Conservation (phyloP, 2,113 vertebrate genomes). For the Piaya cayana region DNA sequence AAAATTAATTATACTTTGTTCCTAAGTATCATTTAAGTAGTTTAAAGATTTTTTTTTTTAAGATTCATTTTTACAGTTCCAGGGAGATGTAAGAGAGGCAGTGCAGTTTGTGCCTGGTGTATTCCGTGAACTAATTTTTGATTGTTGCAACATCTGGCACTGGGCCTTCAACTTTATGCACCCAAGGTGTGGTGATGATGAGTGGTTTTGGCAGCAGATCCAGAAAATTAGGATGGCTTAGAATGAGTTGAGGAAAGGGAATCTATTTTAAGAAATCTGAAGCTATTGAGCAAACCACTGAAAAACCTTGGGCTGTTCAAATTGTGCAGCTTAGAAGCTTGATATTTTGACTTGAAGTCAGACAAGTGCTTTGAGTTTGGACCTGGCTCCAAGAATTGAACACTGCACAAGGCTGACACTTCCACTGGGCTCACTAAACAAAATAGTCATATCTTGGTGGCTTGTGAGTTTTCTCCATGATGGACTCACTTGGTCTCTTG, state of each 20-base stretch:
- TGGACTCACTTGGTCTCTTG: neutral
- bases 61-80: neutral
- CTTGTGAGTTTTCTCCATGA: neutral
- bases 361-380: neutral
- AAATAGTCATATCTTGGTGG: accelerated
- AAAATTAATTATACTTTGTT: neutral
- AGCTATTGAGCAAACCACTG: neutral
- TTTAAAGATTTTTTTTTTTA: neutral
- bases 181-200: constrained; percentile 28
- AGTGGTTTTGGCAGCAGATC: neutral
- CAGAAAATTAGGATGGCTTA: neutral
- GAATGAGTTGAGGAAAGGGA: neutral
- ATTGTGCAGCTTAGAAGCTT: neutral
- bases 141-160: neutral
- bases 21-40: neutral
- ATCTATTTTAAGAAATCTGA: neutral
- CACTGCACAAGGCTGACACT: accelerated
- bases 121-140: neutral
- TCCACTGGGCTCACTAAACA: neutral
- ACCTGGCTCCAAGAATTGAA: neutral
- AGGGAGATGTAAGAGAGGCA: neutral
- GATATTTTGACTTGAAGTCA: neutral
- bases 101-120: neutral
- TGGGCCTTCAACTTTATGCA: constrained; percentile 4
- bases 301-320: neutral